These are phyloP conservation scores for Eupsilia transversa DNA, from an alignment of 2,888 invertebrate genomes.

Conservation along the genomic window DNA sequence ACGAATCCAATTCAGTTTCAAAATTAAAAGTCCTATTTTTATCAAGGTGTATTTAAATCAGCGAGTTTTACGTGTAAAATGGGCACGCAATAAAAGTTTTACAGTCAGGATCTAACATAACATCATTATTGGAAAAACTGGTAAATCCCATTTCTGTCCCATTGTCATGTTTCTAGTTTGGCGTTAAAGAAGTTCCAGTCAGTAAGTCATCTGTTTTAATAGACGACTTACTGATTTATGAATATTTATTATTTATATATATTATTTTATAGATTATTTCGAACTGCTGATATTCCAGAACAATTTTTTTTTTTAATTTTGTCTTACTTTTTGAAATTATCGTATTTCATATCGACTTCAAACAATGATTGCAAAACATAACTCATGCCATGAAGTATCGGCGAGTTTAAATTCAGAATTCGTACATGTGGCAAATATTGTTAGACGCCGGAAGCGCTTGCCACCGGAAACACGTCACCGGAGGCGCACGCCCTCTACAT, in stretches of 20 bases:
- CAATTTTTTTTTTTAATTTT: too few species aligned
- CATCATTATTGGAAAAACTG: too few species aligned
- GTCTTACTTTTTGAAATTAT: neutral
- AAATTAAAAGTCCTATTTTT: too few species aligned
- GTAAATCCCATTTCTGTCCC: too few species aligned
- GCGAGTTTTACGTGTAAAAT: too few species aligned
- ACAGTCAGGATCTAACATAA: too few species aligned
- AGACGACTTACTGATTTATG: too few species aligned
- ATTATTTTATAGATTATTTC: neutral
- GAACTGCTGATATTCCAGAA: neutral
- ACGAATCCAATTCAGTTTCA: too few species aligned
- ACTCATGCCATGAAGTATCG: conserved; percentile 38
- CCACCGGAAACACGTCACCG: conserved; percentile 70
- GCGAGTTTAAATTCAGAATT: conserved; percentile 59
- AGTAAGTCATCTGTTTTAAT: neutral
- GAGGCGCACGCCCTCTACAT: conserved; percentile 69
- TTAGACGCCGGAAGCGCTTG: conserved; percentile 72
- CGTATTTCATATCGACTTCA: neutral
- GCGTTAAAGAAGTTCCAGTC: neutral
- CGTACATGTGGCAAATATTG: conserved; percentile 70
- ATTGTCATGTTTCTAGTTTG: too few species aligned
- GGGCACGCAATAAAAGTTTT: too few species aligned
- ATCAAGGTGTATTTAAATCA: too few species aligned
- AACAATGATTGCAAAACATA: neutral
- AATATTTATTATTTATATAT: too few species aligned